Conservation (phyloP, 2,888 invertebrate species). For the Gastracanthus pulcherrimus region DNA sequence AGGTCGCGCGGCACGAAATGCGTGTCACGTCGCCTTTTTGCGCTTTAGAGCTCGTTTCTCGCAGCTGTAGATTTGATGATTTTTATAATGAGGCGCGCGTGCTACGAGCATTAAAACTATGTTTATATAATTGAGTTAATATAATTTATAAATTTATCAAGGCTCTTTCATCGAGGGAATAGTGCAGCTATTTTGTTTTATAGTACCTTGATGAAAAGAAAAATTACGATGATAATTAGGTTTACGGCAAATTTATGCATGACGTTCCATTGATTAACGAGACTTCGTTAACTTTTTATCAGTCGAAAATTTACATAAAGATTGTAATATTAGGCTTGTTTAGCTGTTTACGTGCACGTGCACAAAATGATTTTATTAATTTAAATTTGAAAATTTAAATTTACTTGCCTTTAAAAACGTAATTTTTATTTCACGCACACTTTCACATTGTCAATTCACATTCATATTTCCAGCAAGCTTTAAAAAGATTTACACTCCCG, state of each 20-base stretch:
- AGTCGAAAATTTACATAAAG: constrained; percentile 16
- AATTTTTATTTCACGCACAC: too few species aligned
- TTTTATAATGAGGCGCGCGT: not conserved
- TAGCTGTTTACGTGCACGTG: too few species aligned
- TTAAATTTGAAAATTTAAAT: too few species aligned
- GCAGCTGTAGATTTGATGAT: too few species aligned
- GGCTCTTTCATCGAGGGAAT: not conserved
- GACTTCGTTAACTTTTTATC: constrained; percentile 7
- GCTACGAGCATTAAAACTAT: not conserved
- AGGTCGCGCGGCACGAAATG: constrained; percentile 32
- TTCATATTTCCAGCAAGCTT: too few species aligned
- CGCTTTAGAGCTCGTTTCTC: too few species aligned
- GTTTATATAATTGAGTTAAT: not conserved
- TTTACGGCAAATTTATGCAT: not conserved
- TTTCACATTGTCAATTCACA: too few species aligned
- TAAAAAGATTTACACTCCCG: too few species aligned
- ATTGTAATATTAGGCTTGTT: too few species aligned
- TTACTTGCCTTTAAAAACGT: too few species aligned
- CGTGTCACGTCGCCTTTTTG: not conserved
- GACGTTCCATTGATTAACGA: constrained; percentile 15
- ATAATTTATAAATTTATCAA: not conserved
- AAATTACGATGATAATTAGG: not conserved
- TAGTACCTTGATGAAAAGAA: not conserved
- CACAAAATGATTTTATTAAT: not conserved
- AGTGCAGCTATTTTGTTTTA: not conserved